Evolutionary conservation across 2,113 vertebrate genomes (phyloP).

Genomic region (Myotis yumanensis): DNA sequence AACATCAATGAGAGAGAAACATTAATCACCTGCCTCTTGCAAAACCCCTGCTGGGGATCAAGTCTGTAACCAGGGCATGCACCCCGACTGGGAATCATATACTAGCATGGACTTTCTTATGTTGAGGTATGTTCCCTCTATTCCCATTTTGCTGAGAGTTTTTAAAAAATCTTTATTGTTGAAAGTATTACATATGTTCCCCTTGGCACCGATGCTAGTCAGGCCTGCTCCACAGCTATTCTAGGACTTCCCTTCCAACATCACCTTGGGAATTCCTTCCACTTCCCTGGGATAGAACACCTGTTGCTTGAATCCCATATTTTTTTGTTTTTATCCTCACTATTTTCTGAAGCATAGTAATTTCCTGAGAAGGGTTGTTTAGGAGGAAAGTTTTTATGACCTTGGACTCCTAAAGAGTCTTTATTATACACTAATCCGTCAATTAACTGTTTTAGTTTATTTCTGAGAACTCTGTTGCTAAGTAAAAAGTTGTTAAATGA

Average conservation of each 20-base stretch:
- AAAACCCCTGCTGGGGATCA: too few species aligned
- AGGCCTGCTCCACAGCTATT: neutral
- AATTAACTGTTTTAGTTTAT: neutral
- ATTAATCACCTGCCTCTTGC: too few species aligned
- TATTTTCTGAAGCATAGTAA: neutral
- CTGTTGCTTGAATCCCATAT: neutral
- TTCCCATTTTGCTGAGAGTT: too few species aligned
- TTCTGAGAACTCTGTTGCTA: neutral
- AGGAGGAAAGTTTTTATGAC: neutral
- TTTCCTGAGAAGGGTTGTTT: neutral
- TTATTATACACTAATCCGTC: neutral
- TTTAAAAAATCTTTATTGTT: too few species aligned
- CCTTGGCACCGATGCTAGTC: neutral
- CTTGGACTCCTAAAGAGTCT: neutral
- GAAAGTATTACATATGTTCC: too few species aligned
- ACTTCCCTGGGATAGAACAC: neutral
- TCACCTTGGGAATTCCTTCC: neutral
- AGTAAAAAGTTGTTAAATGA: neutral
- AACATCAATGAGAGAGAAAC: too few species aligned
- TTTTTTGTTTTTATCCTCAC: neutral
- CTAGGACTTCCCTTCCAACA: neutral
- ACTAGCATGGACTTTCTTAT: too few species aligned
- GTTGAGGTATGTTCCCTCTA: too few species aligned
- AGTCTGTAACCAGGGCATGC: too few species aligned
- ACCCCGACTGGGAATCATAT: too few species aligned